These are phyloP conservation scores for Gobionotothen gibberifrons DNA, from an alignment of 2,797 vertebrate genomes.

Conservation along the genomic window DNA sequence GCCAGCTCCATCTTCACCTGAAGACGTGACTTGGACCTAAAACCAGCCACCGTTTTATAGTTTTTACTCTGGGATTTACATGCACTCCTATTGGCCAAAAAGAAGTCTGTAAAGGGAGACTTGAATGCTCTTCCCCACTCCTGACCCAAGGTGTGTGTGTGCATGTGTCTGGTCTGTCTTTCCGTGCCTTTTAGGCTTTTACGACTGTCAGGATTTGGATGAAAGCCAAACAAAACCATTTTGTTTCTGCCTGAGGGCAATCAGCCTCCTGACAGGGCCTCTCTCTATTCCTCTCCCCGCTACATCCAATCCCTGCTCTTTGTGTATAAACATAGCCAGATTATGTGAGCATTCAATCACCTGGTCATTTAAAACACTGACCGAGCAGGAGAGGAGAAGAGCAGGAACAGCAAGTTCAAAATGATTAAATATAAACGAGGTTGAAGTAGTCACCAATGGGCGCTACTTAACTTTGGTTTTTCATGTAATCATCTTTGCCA, in stretches of 20 bases:
- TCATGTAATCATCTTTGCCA: not conserved
- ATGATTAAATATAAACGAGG: not conserved
- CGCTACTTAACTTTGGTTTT: not conserved
- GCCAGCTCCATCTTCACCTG: constrained; percentile 53
- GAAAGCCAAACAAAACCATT: constrained; percentile 73
- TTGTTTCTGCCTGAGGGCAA: constrained; percentile 69
- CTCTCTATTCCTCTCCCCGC: constrained; percentile 22
- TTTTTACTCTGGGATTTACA: constrained; percentile 66
- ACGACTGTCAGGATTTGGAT: constrained; percentile 64
- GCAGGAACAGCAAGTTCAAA: not conserved
- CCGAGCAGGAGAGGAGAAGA: constrained; percentile 22
- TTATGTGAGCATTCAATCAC: constrained; percentile 69
- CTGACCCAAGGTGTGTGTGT: constrained; percentile 35
- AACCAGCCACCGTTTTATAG: constrained; percentile 53
- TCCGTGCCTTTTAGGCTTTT: constrained; percentile 54
- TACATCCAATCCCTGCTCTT: constrained; percentile 47
- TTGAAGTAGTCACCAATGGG: not conserved
- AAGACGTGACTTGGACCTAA: constrained; percentile 52
- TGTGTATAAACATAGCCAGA: constrained; percentile 58
- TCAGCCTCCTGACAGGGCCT: constrained; percentile 49
- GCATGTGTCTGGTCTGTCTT: constrained; percentile 9
- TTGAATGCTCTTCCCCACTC: constrained; percentile 27
- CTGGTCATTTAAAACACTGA: constrained; percentile 62
- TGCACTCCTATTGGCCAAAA: constrained; percentile 29
- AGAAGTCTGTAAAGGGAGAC: constrained; percentile 39